Percentiles rank a stretch among this genome's conserved stretches.
Conservation (phyloP, 2,113 vertebrate species). For the Natator depressus region DNA sequence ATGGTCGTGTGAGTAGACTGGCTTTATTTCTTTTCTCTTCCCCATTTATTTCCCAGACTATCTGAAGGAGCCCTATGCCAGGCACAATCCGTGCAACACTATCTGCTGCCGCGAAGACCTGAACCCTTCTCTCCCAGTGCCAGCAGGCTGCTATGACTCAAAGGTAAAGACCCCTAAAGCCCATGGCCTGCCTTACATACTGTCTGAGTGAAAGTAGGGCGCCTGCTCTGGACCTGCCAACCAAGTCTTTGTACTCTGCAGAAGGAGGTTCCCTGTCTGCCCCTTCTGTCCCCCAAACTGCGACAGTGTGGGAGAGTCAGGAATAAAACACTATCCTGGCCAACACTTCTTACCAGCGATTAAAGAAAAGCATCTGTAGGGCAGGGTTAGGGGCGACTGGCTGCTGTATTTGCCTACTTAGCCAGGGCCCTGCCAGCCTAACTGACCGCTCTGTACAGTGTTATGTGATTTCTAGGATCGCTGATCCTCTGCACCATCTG, state of each 20-base stretch:
- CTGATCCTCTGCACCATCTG: neutral
- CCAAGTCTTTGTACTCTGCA: neutral
- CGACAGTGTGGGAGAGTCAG: neutral
- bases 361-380: neutral
- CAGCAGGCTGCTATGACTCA: slow-evolving; percentile 91
- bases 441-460: neutral
- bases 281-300: neutral
- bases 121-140: slow-evolving; percentile 74
- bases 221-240: neutral
- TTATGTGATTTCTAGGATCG: neutral
- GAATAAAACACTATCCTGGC: neutral
- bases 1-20: neutral
- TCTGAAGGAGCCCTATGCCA: slow-evolving; percentile 85
- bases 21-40: neutral
- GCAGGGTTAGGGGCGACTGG: neutral
- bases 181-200: neutral
- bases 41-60: slow-evolving; percentile 79
- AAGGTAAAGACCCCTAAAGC: slow-evolving; percentile 79
- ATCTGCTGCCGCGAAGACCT: slow-evolving; percentile 93
- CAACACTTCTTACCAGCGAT: neutral
- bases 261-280: neutral
- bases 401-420: neutral
- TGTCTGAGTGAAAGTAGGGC: neutral
- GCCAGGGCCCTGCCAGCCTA: neutral
- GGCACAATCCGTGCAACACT: slow-evolving; percentile 87